phyloP scores from a whole-genome alignment of 1,140 invertebrate genomes.

The Penaeus vannamei region DNA sequence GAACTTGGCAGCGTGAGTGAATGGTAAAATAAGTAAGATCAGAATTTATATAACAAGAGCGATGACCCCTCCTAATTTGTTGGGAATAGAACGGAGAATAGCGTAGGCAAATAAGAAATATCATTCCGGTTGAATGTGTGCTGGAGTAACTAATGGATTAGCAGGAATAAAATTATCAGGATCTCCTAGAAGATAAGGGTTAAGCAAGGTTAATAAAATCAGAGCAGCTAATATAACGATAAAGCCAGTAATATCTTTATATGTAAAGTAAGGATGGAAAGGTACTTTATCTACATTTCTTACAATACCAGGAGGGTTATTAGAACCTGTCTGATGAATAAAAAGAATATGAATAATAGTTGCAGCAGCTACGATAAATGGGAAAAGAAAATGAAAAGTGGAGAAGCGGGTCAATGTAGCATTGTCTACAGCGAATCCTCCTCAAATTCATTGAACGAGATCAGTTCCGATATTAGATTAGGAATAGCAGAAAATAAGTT shows the following conservation, averaged over 20 bases:
- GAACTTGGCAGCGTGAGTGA: no score
- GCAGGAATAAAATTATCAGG: conserved; percentile 62
- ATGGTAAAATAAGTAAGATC: conserved; percentile 1
- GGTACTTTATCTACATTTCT: no score
- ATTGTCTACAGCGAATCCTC: no score
- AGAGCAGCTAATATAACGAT: background rate
- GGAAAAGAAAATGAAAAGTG: conserved; percentile 80
- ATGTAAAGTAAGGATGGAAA: no score
- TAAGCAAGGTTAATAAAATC: conserved; percentile 53
- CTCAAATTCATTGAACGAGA: no score
- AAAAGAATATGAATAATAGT: no score
- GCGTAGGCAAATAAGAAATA: conserved; percentile 69
- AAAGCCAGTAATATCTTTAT: background rate
- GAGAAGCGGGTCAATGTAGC: conserved; percentile 81
- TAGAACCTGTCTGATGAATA: conserved; percentile 78
- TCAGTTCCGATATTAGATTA: no score
- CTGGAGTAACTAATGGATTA: conserved; percentile 63
- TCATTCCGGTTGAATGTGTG: conserved; percentile 68
- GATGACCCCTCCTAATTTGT: conserved; percentile 44
- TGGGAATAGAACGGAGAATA: conserved; percentile 68
- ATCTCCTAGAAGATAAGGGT: conserved; percentile 37
- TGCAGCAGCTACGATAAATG: conserved; percentile 78
- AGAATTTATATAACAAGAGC: conserved; percentile 43
- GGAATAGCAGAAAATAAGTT: no score
- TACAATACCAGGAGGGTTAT: conserved; percentile 77